A percentile compares a stretch with the other conserved stretches of the same genome.
phyloP scores from a whole-genome alignment of 1,140 invertebrate genomes.

The Camponotus pennsylvanicus region DNA sequence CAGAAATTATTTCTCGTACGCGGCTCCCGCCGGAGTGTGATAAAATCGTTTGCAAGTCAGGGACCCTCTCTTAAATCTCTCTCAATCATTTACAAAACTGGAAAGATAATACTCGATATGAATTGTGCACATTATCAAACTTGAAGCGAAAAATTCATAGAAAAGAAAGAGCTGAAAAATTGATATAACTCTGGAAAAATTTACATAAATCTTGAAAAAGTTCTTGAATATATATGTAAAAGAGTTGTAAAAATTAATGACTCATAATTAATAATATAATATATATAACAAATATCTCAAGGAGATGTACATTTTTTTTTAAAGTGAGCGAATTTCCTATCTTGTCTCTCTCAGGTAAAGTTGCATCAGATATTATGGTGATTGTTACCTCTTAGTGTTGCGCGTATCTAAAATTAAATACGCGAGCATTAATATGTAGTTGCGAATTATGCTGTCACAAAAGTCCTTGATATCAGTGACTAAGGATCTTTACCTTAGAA shows the following conservation, averaged over 20 bases:
- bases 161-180: no score
- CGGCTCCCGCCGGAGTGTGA: conserved; percentile 16
- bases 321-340: neutral
- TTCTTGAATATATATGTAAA: no score
- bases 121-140: neutral
- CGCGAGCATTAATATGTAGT: conserved; percentile 46
- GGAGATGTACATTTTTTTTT: no score
- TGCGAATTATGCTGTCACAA: conserved; percentile 28
- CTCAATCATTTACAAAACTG: neutral
- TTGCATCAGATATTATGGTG: conserved; percentile 25
- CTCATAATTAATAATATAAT: neutral
- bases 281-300: neutral
- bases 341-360: neutral
- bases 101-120: neutral
- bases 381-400: neutral
- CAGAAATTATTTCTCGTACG: conserved; percentile 57
- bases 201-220: neutral
- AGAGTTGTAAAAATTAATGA: neutral
- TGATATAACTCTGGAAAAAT: neutral
- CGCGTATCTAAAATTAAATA: conserved; percentile 44
- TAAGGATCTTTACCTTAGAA: conserved; percentile 47
- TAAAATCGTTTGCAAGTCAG: conserved; percentile 34
- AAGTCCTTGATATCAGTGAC: conserved; percentile 43
- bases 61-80: conserved; percentile 37
- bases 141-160: neutral